These are phyloP conservation scores for Coenonympha glycerion DNA, from an alignment of 2,888 invertebrate genomes.

Conservation along the genomic window DNA sequence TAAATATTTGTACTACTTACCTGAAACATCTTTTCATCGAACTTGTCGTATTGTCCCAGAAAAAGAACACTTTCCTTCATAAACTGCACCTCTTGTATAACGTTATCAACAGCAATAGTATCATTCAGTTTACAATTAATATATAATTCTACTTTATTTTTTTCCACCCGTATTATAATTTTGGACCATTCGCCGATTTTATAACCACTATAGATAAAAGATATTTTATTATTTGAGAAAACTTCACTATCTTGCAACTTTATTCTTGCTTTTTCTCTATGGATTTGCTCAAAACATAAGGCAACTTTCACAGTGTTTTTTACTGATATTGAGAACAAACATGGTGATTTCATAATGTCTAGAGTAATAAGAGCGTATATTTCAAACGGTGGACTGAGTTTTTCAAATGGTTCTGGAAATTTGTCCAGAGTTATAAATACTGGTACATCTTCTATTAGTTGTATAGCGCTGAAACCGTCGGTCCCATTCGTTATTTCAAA, in stretches of 20 bases:
- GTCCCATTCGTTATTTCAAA: conserved; percentile 21
- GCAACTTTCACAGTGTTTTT: conserved; percentile 30
- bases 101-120: neutral
- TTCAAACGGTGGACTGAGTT: conserved; percentile 41
- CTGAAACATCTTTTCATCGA: conserved; percentile 9
- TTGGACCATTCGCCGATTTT: conserved; percentile 17
- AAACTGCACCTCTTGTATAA: conserved; percentile 11
- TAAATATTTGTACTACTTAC: too few species aligned
- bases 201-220: neutral
- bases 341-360: conserved; percentile 30
- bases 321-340: conserved; percentile 45
- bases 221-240: neutral
- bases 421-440: conserved; percentile 24
- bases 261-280: neutral
- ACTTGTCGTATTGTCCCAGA: conserved; percentile 19
- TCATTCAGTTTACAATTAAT: conserved; percentile 15
- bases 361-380: conserved; percentile 43
- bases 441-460: conserved; percentile 24
- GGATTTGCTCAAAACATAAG: conserved; percentile 34
- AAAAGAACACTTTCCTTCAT: conserved; percentile 12
- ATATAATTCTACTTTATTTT: conserved; percentile 14
- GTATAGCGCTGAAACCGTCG: conserved; percentile 26
- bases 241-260: neutral
- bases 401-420: conserved; percentile 4
- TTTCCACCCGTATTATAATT: conserved; percentile 16